Evolutionary conservation across 2,888 invertebrate genomes (phyloP).

Genomic region (Abrostola tripartita): DNA sequence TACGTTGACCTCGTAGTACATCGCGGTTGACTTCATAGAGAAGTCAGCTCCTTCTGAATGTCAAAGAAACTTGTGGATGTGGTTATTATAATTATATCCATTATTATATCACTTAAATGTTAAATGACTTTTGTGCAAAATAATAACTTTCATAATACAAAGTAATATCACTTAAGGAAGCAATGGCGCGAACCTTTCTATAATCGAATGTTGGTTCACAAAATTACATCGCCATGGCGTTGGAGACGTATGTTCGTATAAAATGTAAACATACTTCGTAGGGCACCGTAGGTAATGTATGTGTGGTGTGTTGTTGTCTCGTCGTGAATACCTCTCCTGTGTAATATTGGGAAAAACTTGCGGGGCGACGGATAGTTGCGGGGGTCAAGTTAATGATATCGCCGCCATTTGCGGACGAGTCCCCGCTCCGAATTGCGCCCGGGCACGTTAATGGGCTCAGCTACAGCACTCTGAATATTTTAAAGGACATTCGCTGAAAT

Average conservation of each 20-base stretch:
- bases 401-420: conserved; percentile 86
- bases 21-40: conserved; percentile 23
- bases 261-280: conserved; percentile 69
- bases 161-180: conserved; percentile 26
- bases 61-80: conserved; percentile 15
- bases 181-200: conserved; percentile 40
- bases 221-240: conserved; percentile 51
- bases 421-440: conserved; percentile 84
- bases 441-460: conserved; percentile 86
- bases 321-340: conserved; percentile 77
- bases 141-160: conserved; percentile 46
- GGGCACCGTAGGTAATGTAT: conserved; percentile 47
- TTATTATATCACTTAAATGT: conserved; percentile 22
- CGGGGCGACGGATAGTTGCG: conserved; percentile 81
- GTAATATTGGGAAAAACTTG: conserved; percentile 87
- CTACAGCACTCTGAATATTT: conserved; percentile 87
- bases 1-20: conserved; percentile 13
- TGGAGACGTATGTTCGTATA: conserved; percentile 49
- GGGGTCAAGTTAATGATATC: conserved; percentile 88
- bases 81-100: conserved; percentile 14
- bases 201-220: conserved; percentile 35
- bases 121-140: conserved; percentile 29
- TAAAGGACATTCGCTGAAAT: conserved; percentile 88
- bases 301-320: conserved; percentile 63
- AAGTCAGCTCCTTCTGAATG: conserved; percentile 22